A percentile compares a stretch with the other conserved stretches of the same genome.
Conservation (phyloP, 2,113 vertebrate species). For the Coracopsis vasa region DNA sequence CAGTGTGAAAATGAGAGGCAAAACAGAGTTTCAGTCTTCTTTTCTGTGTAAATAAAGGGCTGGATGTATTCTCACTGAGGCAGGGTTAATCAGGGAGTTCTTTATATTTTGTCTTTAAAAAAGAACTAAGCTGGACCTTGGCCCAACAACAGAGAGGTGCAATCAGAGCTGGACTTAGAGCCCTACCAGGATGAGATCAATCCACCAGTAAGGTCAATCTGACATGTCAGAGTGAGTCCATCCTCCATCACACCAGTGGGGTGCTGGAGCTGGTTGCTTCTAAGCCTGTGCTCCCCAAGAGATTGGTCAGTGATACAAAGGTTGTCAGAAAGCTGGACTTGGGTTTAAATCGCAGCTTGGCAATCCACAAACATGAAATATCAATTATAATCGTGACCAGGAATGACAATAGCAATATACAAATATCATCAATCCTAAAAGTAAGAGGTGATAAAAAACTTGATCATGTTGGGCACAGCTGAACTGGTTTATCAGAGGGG, state of each 20-base stretch:
- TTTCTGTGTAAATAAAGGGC: neutral
- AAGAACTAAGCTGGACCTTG: neutral
- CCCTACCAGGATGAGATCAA: neutral
- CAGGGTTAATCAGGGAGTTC: neutral
- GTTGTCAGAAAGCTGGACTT: neutral
- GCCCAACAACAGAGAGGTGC: neutral
- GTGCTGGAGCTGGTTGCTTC: neutral
- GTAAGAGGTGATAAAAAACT: neutral
- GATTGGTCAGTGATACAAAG: neutral
- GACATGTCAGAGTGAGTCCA: accelerated
- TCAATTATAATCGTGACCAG: neutral
- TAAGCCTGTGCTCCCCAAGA: accelerated
- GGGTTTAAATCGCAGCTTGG: neutral
- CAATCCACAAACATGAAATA: neutral
- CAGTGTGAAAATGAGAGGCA: neutral
- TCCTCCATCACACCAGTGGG: neutral
- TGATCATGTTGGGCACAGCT: neutral
- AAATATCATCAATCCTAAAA: neutral
- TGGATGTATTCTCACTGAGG: neutral
- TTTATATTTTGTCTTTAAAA: neutral
- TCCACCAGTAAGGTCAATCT: accelerated
- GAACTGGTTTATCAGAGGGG: neutral
- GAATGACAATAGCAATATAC: neutral
- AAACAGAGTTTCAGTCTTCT: neutral
- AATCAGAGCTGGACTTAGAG: neutral